Conservation (phyloP, 2,113 vertebrate species). For the Macaca mulatta region DNA sequence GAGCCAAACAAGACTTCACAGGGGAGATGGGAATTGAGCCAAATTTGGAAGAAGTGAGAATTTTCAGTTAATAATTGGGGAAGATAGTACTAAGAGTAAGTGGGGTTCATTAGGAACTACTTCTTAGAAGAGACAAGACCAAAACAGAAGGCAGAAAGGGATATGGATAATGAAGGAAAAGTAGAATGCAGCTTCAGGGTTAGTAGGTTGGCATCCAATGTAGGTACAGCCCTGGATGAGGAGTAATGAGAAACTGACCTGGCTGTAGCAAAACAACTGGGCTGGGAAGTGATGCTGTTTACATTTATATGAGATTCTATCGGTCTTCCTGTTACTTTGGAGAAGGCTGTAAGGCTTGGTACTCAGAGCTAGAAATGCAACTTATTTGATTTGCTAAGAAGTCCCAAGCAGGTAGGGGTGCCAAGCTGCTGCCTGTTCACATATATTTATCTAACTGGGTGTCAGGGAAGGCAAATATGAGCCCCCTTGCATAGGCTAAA, state of each 20-base stretch:
- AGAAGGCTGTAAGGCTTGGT: not conserved
- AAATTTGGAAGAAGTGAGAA: not conserved
- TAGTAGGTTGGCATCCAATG: not conserved
- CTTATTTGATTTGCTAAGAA: not conserved
- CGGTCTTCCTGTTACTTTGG: not conserved
- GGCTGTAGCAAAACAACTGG: not conserved
- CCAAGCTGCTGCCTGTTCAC: not conserved
- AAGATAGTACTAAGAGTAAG: not conserved
- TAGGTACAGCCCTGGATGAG: not conserved
- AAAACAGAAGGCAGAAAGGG: not conserved
- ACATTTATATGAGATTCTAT: not conserved
- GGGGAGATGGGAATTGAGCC: not conserved
- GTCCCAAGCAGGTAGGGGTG: not conserved
- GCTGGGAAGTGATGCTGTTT: not conserved
- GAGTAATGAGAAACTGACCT: not conserved
- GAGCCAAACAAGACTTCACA: not conserved
- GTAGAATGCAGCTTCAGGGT: not conserved
- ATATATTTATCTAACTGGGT: not conserved
- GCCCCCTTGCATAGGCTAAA: no score
- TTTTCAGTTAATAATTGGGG: not conserved
- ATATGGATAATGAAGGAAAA: not conserved
- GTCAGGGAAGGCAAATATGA: not conserved
- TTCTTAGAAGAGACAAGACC: not conserved
- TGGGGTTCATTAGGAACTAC: not conserved
- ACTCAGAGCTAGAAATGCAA: not conserved